Evolutionary conservation across 2,888 invertebrate species (phyloP).

Genomic region (Lasioglossum marginatum): DNA sequence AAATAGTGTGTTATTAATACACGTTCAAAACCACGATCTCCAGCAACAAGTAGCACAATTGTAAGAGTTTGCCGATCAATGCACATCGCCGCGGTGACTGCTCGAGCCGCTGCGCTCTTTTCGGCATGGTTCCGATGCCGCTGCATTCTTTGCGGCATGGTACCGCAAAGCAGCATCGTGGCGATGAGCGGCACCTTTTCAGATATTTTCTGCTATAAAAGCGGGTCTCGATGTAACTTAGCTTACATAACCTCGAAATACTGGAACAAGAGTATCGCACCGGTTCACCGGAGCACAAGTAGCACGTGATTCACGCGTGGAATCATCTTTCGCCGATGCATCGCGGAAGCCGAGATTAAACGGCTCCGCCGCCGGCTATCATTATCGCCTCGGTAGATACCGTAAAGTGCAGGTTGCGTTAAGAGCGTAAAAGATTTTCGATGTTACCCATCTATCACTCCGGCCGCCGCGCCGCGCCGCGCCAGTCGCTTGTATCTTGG

Average conservation of each 20-base stretch:
- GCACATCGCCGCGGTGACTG: too few species aligned
- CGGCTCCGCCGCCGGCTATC: conserved; percentile 4
- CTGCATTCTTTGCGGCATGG: too few species aligned
- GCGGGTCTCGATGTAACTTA: too few species aligned
- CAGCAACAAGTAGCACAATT: background rate
- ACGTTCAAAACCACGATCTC: too few species aligned
- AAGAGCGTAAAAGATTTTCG: conserved; percentile 25
- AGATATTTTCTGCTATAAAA: too few species aligned
- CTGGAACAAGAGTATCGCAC: background rate
- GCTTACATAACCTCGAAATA: too few species aligned
- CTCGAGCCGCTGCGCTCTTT: too few species aligned
- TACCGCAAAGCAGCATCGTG: too few species aligned
- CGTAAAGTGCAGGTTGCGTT: conserved; percentile 23
- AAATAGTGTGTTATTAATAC: too few species aligned
- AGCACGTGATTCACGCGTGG: background rate
- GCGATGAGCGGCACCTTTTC: too few species aligned
- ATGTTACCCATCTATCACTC: conserved; percentile 32
- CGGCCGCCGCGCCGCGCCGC: background rate
- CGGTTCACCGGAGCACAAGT: background rate
- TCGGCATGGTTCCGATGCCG: too few species aligned
- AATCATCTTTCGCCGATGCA: conserved; percentile 3
- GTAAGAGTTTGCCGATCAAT: too few species aligned
- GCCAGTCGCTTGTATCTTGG: conserved; percentile 1
- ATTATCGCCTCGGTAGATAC: conserved; percentile 28
- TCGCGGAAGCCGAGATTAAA: conserved; percentile 24